Evolutionary conservation across 2,888 invertebrate genomes (phyloP).

Genomic region (Himalopsyche anomala): DNA sequence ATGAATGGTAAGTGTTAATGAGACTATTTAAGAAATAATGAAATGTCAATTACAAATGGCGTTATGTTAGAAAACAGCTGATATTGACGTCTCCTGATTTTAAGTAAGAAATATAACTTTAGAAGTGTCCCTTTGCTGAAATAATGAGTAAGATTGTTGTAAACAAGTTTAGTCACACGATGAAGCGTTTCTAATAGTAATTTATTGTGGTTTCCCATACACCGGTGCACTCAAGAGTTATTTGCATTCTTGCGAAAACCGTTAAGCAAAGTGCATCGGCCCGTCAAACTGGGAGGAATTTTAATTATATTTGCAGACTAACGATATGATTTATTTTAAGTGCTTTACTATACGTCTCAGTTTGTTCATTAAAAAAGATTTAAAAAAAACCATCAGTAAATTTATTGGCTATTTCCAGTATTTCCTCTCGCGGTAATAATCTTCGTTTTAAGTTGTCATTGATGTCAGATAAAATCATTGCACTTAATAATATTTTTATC

Average conservation of each 20-base stretch:
- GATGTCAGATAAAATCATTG: too few species aligned
- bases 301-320: constrained; percentile 37
- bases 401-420: too few species aligned
- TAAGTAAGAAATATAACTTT: too few species aligned
- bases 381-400: too few species aligned
- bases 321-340: constrained; percentile 7
- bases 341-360: too few species aligned
- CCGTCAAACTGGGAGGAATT: constrained; percentile 36
- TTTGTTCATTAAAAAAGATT: too few species aligned
- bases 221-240: background rate
- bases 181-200: constrained; percentile 27
- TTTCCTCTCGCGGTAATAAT: too few species aligned
- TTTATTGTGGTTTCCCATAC: constrained; percentile 21
- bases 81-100: background rate
- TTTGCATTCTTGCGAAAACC: constrained; percentile 49
- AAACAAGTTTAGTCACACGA: background rate
- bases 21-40: too few species aligned
- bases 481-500: too few species aligned
- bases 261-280: constrained; percentile 62
- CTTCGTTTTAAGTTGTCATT: too few species aligned
- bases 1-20: too few species aligned
- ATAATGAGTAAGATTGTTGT: background rate
- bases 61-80: background rate
- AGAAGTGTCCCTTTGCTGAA: too few species aligned
- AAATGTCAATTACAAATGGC: background rate